Evolutionary conservation across 1,140 invertebrate species (phyloP), one percentile per base, ranked within the genome.

Genomic region (Aradophagus sp.): DNA sequence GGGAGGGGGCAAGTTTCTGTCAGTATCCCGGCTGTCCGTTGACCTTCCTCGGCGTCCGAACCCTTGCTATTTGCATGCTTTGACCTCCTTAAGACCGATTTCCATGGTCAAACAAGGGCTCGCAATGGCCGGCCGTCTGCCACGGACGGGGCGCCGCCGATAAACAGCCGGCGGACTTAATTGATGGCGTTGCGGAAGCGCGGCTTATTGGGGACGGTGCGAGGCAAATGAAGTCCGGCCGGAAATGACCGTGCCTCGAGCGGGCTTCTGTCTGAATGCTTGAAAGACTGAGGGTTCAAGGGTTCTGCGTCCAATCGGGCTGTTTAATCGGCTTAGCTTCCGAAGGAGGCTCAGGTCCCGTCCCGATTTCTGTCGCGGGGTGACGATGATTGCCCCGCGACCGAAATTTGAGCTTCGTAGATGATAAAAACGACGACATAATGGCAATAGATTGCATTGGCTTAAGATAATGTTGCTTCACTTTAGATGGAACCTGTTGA

Each of bases 11-110:
- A 8, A 23, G 20, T 4, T 23, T 5, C 4, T 5, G 20, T 4
- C 4, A 8, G 8, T 8, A 23, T 58, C 58, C 45, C 47, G 61
- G 65, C 45, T 76, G 78, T 77, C 66, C 78, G 76, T 80, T 80
- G 78, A 79, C 77, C 76, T 77, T 80, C 36, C 20, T 42, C 26
- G 13, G 8, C 29, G 23, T 48, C 19, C 12, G 26, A 27, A 41
- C 52, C 73, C 77, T 69, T 70, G 70, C 19, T 81, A 80, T 80
- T 81, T 81, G 79, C 79, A 77, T 80, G 77, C 63, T 74, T 73
- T 80, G 78, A 80, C 77, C 78, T 78, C 75, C 74, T 81, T 80
- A 23, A 50, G 63, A 63, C 59, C 73, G 71, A 81, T 78, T 79
- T 78, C 71, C 73, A 74, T 74, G 77, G 68, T 70, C 72, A 80